Conservation (phyloP, 2,888 invertebrate species). For the Monoplex corrugatus region DNA sequence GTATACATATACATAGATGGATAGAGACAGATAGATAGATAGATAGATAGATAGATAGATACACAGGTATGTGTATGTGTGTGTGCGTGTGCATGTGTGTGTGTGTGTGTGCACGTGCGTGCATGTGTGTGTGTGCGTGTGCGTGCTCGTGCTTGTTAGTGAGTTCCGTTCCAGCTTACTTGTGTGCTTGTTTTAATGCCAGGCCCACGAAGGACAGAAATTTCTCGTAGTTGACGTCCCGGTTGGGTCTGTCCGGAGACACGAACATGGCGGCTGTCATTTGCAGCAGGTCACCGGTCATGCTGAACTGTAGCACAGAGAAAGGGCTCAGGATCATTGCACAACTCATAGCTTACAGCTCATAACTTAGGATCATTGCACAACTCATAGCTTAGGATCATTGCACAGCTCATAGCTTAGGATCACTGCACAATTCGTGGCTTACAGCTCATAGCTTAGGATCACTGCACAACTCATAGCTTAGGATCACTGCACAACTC, state of each 20-base stretch:
- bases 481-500: too few species aligned
- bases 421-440: too few species aligned
- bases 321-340: not conserved
- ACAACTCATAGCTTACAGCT: not conserved
- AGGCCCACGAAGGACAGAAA: constrained; percentile 73
- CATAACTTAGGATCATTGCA: too few species aligned
- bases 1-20: too few species aligned
- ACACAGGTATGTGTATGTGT: not conserved
- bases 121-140: not conserved
- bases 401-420: too few species aligned
- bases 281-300: constrained; percentile 67
- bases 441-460: too few species aligned
- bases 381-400: too few species aligned
- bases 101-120: not conserved
- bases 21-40: too few species aligned
- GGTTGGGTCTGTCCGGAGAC: constrained; percentile 63
- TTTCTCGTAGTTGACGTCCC: constrained; percentile 77
- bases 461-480: too few species aligned
- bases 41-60: too few species aligned
- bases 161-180: not conserved
- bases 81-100: not conserved
- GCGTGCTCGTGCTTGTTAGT: not conserved
- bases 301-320: constrained; percentile 62
- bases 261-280: constrained; percentile 74
- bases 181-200: constrained; percentile 57